These are phyloP conservation scores for Ciconia maguari DNA, from an alignment of 2,113 vertebrate species.

Conservation along the genomic window DNA sequence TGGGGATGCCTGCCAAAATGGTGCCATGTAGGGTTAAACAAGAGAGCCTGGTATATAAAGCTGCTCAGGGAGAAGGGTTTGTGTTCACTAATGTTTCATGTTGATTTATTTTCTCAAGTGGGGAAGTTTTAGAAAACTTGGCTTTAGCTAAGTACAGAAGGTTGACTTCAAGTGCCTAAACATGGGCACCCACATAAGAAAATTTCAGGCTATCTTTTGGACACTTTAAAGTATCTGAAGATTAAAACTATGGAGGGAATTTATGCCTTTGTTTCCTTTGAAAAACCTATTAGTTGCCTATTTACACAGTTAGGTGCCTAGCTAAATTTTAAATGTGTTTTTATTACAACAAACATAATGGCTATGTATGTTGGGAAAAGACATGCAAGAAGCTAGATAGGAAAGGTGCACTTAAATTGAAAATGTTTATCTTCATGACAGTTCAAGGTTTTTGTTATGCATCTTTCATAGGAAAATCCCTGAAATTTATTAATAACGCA, in stretches of 20 bases:
- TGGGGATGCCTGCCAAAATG: background rate
- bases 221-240: background rate
- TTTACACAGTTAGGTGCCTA: background rate
- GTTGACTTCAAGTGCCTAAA: background rate
- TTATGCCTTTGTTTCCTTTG: background rate
- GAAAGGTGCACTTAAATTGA: background rate
- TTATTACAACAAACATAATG: background rate
- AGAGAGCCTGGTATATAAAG: background rate
- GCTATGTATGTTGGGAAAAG: background rate
- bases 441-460: background rate
- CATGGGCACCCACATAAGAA: background rate
- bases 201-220: background rate
- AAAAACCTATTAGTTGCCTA: background rate
- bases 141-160: background rate
- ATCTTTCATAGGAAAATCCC: background rate
- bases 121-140: background rate
- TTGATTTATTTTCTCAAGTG: background rate
- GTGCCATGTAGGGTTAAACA: conserved; percentile 29
- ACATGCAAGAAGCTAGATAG: background rate
- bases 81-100: background rate
- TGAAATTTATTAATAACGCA: background rate
- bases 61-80: background rate
- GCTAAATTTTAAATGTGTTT: background rate
- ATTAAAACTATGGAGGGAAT: background rate
- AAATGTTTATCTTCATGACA: background rate